Conservation (phyloP, 53 echinoderm and acorn worm genomes). For the Paracentrotus lividus region DNA sequence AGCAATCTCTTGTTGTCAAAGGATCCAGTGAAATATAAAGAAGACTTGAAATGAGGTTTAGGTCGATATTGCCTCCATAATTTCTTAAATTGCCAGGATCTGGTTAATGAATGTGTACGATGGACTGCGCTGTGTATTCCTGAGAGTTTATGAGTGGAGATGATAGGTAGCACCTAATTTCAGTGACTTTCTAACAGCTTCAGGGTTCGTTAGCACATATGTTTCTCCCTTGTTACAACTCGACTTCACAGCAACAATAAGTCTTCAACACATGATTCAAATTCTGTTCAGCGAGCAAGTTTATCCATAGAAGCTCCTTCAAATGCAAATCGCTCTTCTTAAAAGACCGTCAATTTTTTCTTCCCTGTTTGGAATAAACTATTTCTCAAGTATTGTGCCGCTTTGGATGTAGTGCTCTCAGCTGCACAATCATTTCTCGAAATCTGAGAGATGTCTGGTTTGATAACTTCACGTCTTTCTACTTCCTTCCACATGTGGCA, state of each 20-base stretch:
- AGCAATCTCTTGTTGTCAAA: not conserved
- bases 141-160: slow-evolving; percentile 11
- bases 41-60: not conserved
- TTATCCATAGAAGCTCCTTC: no score
- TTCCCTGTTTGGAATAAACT: not conserved
- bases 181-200: not conserved
- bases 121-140: not conserved
- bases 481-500: slow-evolving; percentile 20
- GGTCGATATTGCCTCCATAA: not conserved
- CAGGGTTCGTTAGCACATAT: not conserved
- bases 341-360: slow-evolving; percentile 18
- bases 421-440: not conserved
- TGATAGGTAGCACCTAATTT: not conserved
- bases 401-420: slow-evolving; percentile 29
- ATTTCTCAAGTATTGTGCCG: not conserved
- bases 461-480: not conserved
- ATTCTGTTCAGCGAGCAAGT: not conserved
- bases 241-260: slow-evolving; percentile 8
- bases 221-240: not conserved
- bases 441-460: slow-evolving; percentile 31
- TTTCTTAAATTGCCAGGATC: not conserved
- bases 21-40: not conserved
- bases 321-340: no score
- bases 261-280: not conserved
- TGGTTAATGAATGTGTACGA: not conserved